Conservation (phyloP, 2,888 invertebrate genomes). For the Galeopsomyia nigrocyanea region DNA sequence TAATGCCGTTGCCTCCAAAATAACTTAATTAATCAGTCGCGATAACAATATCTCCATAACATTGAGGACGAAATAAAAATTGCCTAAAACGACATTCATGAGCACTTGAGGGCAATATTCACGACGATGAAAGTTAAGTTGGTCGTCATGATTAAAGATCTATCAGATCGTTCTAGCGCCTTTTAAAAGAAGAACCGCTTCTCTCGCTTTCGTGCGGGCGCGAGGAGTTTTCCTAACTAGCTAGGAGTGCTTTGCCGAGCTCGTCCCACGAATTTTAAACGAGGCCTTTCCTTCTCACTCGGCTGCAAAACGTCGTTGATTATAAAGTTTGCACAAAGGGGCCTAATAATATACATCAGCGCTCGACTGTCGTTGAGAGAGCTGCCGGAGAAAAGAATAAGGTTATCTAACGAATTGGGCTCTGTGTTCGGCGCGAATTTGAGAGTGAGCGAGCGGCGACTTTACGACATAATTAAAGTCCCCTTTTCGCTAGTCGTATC, state of each 20-base stretch:
- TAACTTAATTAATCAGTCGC: too few species aligned
- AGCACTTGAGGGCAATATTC: too few species aligned
- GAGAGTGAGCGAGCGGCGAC: slow-evolving; percentile 16
- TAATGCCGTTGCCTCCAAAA: too few species aligned
- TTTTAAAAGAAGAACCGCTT: slow-evolving; percentile 14
- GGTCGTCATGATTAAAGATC: slow-evolving; percentile 25
- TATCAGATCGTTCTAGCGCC: slow-evolving; percentile 9
- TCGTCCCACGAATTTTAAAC: slow-evolving; percentile 3
- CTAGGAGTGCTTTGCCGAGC: slow-evolving; percentile 1
- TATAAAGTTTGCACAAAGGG: slow-evolving; percentile 27
- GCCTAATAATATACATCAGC: background rate
- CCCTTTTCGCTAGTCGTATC: slow-evolving; percentile 12
- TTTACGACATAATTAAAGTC: slow-evolving; percentile 45
- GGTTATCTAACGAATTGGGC: slow-evolving; percentile 32
- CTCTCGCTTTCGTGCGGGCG: too few species aligned
- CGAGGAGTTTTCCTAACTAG: slow-evolving; percentile 9
- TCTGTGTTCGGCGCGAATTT: slow-evolving; percentile 31
- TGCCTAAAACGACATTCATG: too few species aligned
- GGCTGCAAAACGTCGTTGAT: slow-evolving; percentile 1
- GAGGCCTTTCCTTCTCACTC: background rate
- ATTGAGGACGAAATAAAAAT: too few species aligned
- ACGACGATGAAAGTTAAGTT: too few species aligned
- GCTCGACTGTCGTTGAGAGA: background rate
- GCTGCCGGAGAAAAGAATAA: slow-evolving; percentile 14
- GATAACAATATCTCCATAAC: too few species aligned